Evolutionary conservation across 2,888 invertebrate genomes (phyloP).

Genomic region (Nycteola revayana): DNA sequence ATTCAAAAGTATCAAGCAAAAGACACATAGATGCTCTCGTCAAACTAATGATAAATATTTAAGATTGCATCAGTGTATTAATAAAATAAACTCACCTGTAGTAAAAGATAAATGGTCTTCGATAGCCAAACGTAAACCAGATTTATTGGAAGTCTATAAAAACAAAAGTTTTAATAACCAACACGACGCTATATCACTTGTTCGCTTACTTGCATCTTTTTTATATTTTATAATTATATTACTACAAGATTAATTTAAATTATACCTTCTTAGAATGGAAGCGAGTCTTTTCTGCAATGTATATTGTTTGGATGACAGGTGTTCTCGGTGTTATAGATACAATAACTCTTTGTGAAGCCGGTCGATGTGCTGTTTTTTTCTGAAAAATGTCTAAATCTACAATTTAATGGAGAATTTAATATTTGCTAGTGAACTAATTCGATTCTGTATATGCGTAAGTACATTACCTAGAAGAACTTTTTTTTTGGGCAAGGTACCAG

Average conservation of each 20-base stretch:
- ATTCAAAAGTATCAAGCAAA: too few species aligned
- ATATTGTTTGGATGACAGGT: slow-evolving; percentile 63
- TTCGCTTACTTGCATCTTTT: too few species aligned
- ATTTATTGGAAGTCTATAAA: slow-evolving; percentile 58
- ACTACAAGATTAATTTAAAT: too few species aligned
- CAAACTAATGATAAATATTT: not conserved
- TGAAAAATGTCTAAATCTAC: slow-evolving; percentile 61
- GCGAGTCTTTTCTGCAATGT: slow-evolving; percentile 59
- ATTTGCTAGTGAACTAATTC: not conserved
- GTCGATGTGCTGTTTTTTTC: slow-evolving; percentile 40
- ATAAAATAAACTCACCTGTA: slow-evolving; percentile 48
- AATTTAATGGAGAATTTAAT: slow-evolving; percentile 3
- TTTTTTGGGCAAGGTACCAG: slow-evolving; percentile 43
- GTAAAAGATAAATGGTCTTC: slow-evolving; percentile 66
- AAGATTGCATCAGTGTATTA: too few species aligned
- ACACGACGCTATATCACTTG: too few species aligned
- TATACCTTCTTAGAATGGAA: slow-evolving; percentile 58
- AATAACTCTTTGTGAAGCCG: slow-evolving; percentile 55
- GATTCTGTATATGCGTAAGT: too few species aligned
- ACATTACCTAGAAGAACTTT: slow-evolving; percentile 50
- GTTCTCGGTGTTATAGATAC: slow-evolving; percentile 61
- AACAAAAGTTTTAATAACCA: too few species aligned
- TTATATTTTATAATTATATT: too few species aligned
- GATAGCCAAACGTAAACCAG: slow-evolving; percentile 59
- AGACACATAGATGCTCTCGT: too few species aligned